Evolutionary conservation across 2,888 invertebrate species (phyloP).

Genomic region (Meiosimyza platycephala): DNA sequence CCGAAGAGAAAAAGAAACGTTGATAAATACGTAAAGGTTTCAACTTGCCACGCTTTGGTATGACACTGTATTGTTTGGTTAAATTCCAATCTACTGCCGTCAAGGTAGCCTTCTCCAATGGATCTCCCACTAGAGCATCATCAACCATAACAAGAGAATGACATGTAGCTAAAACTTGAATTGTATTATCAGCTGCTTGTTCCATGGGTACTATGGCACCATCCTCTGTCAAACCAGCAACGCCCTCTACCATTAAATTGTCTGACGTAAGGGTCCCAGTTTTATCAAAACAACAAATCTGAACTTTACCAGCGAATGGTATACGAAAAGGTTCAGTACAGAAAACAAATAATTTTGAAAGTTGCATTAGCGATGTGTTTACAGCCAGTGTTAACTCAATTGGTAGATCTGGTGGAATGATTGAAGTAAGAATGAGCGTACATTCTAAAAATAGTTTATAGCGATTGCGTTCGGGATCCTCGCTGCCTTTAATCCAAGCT

Average conservation of each 20-base stretch:
- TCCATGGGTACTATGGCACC: constrained; percentile 74
- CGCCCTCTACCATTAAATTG: constrained; percentile 96
- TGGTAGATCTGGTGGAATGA: constrained; percentile 98
- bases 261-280: constrained; percentile 99
- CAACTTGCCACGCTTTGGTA: constrained; percentile 86
- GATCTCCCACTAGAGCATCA: constrained; percentile 97
- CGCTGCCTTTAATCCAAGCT: constrained; percentile 96
- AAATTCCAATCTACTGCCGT: constrained; percentile 96
- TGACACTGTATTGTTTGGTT: constrained; percentile 95
- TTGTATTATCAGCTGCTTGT: constrained; percentile 82
- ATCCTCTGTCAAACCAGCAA: constrained; percentile 78
- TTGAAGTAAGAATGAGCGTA: constrained; percentile 96
- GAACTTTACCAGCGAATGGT: constrained; percentile 98
- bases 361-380: constrained; percentile 93
- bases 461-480: constrained; percentile 91
- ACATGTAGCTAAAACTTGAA: constrained; percentile 93
- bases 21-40: constrained; percentile 94
- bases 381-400: constrained; percentile 98
- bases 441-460: constrained; percentile 99
- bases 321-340: constrained; percentile 99
- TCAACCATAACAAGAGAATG: constrained; percentile 96
- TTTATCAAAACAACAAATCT: constrained; percentile 99
- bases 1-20: constrained; percentile 95
- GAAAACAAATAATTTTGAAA: constrained; percentile 93
- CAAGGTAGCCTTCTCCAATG: constrained; percentile 96